A percentile compares a stretch with the other conserved stretches of the same genome.
These are phyloP conservation scores for Hemithea aestivaria DNA, from an alignment of 2,888 invertebrate species.

Conservation along the genomic window DNA sequence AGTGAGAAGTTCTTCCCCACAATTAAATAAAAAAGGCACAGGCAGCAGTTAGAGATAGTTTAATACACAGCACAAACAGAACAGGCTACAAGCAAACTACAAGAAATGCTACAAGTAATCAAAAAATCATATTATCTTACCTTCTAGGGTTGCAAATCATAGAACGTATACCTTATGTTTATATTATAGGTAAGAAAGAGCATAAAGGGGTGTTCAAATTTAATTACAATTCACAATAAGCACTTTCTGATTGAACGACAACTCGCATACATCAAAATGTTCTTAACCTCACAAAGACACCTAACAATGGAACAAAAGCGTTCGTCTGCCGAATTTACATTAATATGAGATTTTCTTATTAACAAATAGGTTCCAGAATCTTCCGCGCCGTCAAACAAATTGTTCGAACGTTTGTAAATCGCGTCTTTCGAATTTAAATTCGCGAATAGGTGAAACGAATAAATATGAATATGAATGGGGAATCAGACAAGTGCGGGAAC, in stretches of 20 bases:
- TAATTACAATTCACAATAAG: constrained; percentile 9
- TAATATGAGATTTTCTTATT: constrained; percentile 69
- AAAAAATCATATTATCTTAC: too few relatives aligned
- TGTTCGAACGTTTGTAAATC: constrained; percentile 48
- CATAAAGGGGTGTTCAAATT: constrained; percentile 9
- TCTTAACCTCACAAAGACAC: constrained; percentile 40
- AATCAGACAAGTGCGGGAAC: constrained; percentile 68
- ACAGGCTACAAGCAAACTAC: too few relatives aligned
- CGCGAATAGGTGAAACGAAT: constrained; percentile 74
- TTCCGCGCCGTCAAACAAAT: constrained; percentile 67
- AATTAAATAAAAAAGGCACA: too few relatives aligned
- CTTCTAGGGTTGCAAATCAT: too few relatives aligned
- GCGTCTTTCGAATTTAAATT: constrained; percentile 60
- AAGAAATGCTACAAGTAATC: too few relatives aligned
- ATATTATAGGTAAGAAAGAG: constrained; percentile 13
- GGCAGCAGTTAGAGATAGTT: too few relatives aligned
- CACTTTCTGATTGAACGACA: constrained; percentile 26
- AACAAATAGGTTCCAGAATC: constrained; percentile 49
- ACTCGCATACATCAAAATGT: constrained; percentile 23
- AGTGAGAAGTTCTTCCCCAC: too few relatives aligned
- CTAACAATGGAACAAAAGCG: constrained; percentile 58
- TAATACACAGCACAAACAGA: too few relatives aligned
- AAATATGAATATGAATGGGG: constrained; percentile 79
- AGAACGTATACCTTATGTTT: too few relatives aligned
- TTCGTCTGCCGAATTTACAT: constrained; percentile 67